Evolutionary conservation across 2,797 vertebrate species (phyloP).

Genomic region (Capromys pilorides): DNA sequence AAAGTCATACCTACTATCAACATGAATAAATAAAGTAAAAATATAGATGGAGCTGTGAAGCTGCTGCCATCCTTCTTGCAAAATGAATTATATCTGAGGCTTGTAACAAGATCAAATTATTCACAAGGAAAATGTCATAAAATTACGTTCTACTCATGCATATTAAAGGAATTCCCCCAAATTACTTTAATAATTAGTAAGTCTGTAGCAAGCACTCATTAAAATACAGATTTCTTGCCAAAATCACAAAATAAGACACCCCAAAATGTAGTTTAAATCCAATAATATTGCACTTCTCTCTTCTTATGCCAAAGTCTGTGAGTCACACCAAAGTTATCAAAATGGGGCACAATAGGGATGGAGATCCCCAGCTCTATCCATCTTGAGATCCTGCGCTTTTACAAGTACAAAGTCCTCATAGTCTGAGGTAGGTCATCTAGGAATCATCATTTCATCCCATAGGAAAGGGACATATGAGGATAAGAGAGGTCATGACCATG

Average conservation of each 20-base stretch:
- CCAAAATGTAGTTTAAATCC: not conserved
- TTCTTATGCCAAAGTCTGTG: not conserved
- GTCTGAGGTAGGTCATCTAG: not conserved
- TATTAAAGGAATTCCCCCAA: not conserved
- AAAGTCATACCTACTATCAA: conserved; percentile 2
- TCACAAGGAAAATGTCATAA: conserved; percentile 41
- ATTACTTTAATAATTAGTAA: not conserved
- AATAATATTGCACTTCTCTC: not conserved
- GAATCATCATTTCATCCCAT: not conserved
- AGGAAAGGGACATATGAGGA: not conserved
- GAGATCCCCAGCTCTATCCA: not conserved
- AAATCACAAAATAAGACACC: not conserved
- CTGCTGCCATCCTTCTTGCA: not conserved
- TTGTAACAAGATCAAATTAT: conserved; percentile 49
- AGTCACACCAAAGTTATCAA: not conserved
- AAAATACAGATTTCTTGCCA: conserved; percentile 32
- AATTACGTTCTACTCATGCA: not conserved
- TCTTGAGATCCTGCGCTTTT: not conserved
- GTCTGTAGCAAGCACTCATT: not conserved
- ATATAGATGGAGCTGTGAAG: conserved; percentile 2
- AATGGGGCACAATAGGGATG: not conserved
- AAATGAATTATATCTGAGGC: conserved; percentile 47
- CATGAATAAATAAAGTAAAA: conserved; percentile 56
- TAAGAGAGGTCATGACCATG: not conserved
- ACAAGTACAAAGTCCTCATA: not conserved